Percentiles rank a stretch among this genome's conserved stretches.
phyloP scores from a whole-genome alignment of 23 tunicate species.

The Trididemnum nubilum region DNA sequence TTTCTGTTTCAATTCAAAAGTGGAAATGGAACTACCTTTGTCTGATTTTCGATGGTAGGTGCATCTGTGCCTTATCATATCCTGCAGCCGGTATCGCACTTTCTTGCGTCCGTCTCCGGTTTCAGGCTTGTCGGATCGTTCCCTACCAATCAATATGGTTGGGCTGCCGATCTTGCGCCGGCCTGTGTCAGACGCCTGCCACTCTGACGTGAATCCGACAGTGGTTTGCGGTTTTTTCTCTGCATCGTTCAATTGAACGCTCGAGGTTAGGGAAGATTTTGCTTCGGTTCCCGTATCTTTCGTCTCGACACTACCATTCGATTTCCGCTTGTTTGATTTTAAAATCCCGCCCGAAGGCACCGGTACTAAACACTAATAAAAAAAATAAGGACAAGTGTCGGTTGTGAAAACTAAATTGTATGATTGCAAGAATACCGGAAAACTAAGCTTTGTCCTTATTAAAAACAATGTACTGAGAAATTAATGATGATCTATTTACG shows the following conservation, averaged over 20 bases:
- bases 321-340: not conserved
- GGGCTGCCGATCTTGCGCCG: not conserved
- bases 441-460: too few species aligned
- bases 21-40: too few species aligned
- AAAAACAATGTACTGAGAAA: too few species aligned
- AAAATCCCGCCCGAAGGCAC: conserved; percentile 9
- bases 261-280: not conserved
- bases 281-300: conserved; percentile 7
- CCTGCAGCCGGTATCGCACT: too few species aligned
- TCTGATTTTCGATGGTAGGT: too few species aligned
- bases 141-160: conserved; percentile 2
- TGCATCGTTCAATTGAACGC: not conserved
- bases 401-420: too few species aligned
- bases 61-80: too few species aligned
- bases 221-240: not conserved
- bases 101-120: not conserved
- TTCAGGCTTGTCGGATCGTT: not conserved
- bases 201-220: too few species aligned
- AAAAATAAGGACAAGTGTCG: not conserved
- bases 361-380: not conserved
- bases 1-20: too few species aligned
- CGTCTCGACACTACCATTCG: not conserved
- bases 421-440: too few species aligned
- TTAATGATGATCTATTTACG: too few species aligned
- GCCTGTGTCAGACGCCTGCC: not conserved